These are phyloP conservation scores for Lucinisca nassula DNA, from an alignment of 2,888 invertebrate species.

Conservation along the genomic window DNA sequence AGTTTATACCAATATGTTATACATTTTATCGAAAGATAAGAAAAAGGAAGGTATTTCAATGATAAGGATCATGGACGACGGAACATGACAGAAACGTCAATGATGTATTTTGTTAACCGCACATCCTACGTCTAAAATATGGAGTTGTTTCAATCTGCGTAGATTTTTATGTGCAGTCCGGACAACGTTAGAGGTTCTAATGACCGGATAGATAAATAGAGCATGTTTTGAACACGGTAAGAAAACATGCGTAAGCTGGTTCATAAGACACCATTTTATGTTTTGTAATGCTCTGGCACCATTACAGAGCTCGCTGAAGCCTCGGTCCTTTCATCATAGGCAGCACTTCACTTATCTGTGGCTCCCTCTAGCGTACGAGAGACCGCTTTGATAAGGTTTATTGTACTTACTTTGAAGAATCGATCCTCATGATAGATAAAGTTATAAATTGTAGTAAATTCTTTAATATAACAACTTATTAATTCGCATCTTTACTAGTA, in stretches of 20 bases:
- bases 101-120: too few species aligned
- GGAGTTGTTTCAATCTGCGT: too few species aligned
- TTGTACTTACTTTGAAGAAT: conserved; percentile 61
- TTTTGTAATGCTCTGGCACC: background rate
- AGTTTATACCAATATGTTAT: conserved; percentile 3
- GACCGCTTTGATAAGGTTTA: conserved; percentile 58
- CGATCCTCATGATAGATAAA: conserved; percentile 59
- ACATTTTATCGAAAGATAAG: background rate
- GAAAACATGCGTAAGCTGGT: too few species aligned
- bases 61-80: conserved; percentile 1
- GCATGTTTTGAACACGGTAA: too few species aligned
- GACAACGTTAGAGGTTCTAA: too few species aligned
- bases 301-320: background rate
- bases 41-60: background rate
- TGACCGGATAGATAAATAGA: too few species aligned
- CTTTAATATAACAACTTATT: conserved; percentile 11
- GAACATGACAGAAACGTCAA: too few species aligned
- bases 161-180: too few species aligned
- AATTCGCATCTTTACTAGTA: conserved; percentile 5
- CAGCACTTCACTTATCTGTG: background rate
- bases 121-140: too few species aligned
- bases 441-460: conserved; percentile 40
- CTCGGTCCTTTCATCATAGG: background rate
- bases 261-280: too few species aligned
- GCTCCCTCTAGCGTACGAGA: conserved; percentile 26